These are phyloP conservation scores for Hydrolagus colliei DNA, from an alignment of 2,797 vertebrate species.

Conservation along the genomic window DNA sequence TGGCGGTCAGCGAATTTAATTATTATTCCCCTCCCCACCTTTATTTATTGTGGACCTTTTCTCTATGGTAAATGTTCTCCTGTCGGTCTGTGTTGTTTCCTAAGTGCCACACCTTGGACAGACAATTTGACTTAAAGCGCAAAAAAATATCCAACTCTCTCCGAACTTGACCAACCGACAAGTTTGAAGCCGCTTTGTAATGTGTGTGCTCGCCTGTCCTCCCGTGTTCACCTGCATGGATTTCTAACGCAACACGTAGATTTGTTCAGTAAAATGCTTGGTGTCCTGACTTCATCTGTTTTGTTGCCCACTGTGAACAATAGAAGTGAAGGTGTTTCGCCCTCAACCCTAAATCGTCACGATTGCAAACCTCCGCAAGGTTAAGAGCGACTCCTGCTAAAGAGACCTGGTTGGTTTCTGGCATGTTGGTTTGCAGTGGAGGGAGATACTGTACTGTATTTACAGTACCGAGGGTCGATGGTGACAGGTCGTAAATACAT, in stretches of 20 bases:
- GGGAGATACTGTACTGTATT: not conserved
- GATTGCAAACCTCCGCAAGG: not conserved
- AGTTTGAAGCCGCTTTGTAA: not conserved
- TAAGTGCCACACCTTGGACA: slow-evolving; percentile 22
- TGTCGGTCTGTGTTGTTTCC: not conserved
- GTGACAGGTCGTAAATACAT: not conserved
- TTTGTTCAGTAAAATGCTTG: slow-evolving; percentile 14
- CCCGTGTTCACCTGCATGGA: not conserved
- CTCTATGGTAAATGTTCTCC: not conserved
- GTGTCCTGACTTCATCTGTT: not conserved
- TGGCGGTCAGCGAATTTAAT: not conserved
- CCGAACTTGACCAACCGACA: not conserved
- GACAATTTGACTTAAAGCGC: not conserved
- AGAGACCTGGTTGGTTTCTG: no score
- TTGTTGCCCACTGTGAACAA: not conserved
- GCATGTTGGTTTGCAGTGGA: no score
- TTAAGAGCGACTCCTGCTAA: not conserved
- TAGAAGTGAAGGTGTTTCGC: not conserved
- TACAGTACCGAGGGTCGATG: no score
- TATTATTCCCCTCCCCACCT: not conserved
- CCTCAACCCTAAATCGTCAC: not conserved
- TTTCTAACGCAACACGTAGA: slow-evolving; percentile 7
- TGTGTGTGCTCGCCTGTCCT: not conserved
- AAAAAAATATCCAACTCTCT: not conserved
- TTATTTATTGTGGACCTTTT: not conserved